Percentiles rank a stretch among this genome's conserved stretches.
phyloP scores from a whole-genome alignment of 2,888 invertebrate species.

The Allacma fusca region DNA sequence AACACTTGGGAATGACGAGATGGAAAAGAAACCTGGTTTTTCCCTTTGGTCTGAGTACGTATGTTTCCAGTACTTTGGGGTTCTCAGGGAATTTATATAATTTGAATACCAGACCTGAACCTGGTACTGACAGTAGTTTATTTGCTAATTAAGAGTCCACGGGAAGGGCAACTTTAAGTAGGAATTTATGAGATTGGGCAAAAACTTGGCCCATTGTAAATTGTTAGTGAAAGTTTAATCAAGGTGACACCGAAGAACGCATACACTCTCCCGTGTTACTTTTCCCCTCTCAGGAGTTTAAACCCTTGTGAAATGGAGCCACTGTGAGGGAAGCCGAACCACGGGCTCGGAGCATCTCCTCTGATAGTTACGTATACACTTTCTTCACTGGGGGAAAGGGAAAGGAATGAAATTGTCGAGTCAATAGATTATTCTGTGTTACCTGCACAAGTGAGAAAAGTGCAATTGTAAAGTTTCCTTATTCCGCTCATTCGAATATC shows the following conservation, averaged over 20 bases:
- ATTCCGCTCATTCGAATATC: constrained; percentile 11
- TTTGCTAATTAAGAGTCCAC: constrained; percentile 40
- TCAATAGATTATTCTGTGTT: constrained; percentile 38
- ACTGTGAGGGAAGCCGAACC: not conserved
- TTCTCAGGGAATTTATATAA: no score
- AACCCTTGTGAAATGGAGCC: not conserved
- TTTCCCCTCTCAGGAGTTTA: not conserved
- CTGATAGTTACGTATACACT: no score
- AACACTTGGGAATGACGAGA: no score
- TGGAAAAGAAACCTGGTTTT: no score
- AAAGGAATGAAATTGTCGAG: constrained; percentile 29
- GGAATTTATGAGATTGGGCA: constrained; percentile 33
- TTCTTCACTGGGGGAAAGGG: not conserved
- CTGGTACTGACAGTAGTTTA: constrained; percentile 20
- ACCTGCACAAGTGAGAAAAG: constrained; percentile 33
- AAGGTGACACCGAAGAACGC: constrained; percentile 24
- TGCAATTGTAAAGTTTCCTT: constrained; percentile 16
- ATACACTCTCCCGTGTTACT: not conserved
- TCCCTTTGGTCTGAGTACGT: no score
- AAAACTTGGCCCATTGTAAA: constrained; percentile 31
- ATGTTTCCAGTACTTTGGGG: no score
- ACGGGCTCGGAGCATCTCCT: no score
- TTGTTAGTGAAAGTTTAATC: constrained; percentile 37
- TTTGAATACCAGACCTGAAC: not conserved
- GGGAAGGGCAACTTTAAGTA: constrained; percentile 32